Conservation (phyloP, 1,140 invertebrate species). For the Drosophila murphyi region DNA sequence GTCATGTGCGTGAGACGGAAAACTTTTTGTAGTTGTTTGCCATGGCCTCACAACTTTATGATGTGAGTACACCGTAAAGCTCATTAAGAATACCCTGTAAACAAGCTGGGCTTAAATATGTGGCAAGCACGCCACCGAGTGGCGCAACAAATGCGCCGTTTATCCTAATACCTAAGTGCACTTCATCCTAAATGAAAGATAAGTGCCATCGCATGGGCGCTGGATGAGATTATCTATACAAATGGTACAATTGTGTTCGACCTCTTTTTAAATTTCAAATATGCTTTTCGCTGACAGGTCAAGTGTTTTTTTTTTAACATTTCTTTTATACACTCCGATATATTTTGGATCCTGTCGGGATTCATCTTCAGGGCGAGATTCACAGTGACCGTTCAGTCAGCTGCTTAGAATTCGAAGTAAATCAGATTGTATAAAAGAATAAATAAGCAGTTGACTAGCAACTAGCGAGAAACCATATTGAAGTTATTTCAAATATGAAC, state of each 20-base stretch:
- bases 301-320: too few relatives aligned
- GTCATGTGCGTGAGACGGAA: slow-evolving; percentile 9
- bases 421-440: too few relatives aligned
- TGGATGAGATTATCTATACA: slow-evolving; percentile 3
- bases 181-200: background rate
- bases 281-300: too few relatives aligned
- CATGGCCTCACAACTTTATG: slow-evolving; percentile 2
- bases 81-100: slow-evolving; percentile 40
- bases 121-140: background rate
- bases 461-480: too few relatives aligned
- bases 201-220: background rate
- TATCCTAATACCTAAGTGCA: slow-evolving; percentile 17
- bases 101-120: slow-evolving; percentile 19
- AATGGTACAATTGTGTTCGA: background rate
- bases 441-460: too few relatives aligned
- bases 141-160: slow-evolving; percentile 28
- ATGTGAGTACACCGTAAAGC: slow-evolving; percentile 17
- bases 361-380: too few relatives aligned
- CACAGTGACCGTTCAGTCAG: too few relatives aligned
- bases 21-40: slow-evolving; percentile 40
- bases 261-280: too few relatives aligned
- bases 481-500: too few relatives aligned
- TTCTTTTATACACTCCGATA: too few relatives aligned
- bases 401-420: too few relatives aligned
- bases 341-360: too few relatives aligned